These are phyloP conservation scores for Ptychodera flava DNA, from an alignment of 35 echinoderm and acorn worm genomes.

Conservation along the genomic window DNA sequence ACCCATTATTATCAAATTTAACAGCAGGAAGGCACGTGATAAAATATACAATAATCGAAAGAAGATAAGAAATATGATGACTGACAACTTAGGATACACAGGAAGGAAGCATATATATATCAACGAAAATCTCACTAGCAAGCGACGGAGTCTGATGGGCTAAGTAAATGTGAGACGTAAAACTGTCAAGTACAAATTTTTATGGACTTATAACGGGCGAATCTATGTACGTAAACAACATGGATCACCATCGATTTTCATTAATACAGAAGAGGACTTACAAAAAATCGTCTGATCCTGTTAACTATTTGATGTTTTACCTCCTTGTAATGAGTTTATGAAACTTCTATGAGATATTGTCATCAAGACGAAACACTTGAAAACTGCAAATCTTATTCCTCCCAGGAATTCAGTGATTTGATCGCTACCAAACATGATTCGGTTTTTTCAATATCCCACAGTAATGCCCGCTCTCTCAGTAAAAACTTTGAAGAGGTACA, in stretches of 20 bases:
- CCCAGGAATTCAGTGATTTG: not conserved
- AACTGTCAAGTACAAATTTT: not conserved
- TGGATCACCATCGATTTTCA: not conserved
- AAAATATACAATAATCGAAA: not conserved
- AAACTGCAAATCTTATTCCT: not conserved
- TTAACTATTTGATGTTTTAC: not conserved
- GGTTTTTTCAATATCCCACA: not conserved
- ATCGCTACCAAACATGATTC: not conserved
- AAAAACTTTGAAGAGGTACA: conserved; percentile 6
- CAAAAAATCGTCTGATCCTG: not conserved
- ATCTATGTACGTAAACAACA: not conserved
- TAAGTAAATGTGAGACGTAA: not conserved
- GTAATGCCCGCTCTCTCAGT: not conserved
- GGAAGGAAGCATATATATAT: not conserved
- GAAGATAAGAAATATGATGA: not conserved
- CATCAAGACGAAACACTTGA: no score
- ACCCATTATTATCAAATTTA: not conserved
- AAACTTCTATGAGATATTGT: no score
- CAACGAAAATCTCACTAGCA: not conserved
- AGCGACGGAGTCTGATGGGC: not conserved
- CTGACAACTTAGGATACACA: not conserved
- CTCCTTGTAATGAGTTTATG: not conserved
- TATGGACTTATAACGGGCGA: not conserved
- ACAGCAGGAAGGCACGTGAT: not conserved
- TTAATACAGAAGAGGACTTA: not conserved